phyloP scores from a whole-genome alignment of 2,888 invertebrate genomes.

The Lithophane ornitopus region DNA sequence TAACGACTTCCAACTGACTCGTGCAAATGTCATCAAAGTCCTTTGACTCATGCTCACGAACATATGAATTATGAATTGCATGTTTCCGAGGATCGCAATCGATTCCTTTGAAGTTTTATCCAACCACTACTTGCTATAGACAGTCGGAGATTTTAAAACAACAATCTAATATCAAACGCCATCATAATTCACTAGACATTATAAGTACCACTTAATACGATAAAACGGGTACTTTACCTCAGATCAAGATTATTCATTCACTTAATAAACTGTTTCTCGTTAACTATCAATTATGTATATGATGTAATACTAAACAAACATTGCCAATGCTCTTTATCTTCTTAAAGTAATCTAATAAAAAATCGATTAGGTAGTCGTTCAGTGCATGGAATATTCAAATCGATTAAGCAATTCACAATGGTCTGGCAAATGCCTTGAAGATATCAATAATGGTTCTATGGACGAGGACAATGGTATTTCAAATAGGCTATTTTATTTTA shows the following conservation, averaged over 20 bases:
- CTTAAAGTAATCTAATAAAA: constrained; percentile 56
- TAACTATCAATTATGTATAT: constrained; percentile 63
- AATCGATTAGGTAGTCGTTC: constrained; percentile 56
- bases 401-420: constrained; percentile 48
- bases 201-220: constrained; percentile 10
- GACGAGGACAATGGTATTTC: constrained; percentile 28
- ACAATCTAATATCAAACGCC: constrained; percentile 36
- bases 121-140: not conserved
- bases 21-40: constrained; percentile 54
- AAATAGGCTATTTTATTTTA: constrained; percentile 44
- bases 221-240: constrained; percentile 47
- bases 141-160: constrained; percentile 5
- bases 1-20: constrained; percentile 23
- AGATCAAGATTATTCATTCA: constrained; percentile 46
- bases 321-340: constrained; percentile 63
- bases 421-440: constrained; percentile 46
- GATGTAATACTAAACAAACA: constrained; percentile 72
- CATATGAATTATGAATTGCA: constrained; percentile 45
- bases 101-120: constrained; percentile 32
- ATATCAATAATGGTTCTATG: constrained; percentile 35
- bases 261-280: constrained; percentile 44
- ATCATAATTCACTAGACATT: constrained; percentile 30
- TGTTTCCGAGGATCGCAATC: constrained; percentile 28
- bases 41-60: constrained; percentile 29
- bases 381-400: constrained; percentile 60